Conservation (phyloP, 2,113 vertebrate genomes). For the Calyptomena viridis region DNA sequence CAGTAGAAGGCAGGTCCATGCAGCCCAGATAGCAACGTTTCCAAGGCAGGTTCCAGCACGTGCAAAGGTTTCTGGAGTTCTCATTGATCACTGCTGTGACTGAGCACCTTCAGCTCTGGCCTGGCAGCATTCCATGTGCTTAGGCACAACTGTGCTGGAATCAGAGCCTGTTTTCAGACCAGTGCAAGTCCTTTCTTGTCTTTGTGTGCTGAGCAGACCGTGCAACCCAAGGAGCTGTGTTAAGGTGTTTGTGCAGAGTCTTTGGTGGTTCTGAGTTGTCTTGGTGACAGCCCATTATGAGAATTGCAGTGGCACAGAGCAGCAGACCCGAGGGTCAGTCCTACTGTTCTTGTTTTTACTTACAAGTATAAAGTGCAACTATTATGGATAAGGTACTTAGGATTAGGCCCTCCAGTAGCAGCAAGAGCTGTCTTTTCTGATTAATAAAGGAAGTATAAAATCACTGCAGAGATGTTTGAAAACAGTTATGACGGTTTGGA, state of each 20-base stretch:
- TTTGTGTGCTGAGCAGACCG: neutral
- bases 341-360: neutral
- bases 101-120: neutral
- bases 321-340: neutral
- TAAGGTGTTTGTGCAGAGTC: neutral
- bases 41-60: neutral
- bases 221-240: neutral
- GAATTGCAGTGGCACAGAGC: neutral
- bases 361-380: neutral
- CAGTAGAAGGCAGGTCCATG: neutral
- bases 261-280: neutral
- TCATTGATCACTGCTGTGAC: accelerated
- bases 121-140: neutral
- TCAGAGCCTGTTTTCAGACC: neutral
- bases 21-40: neutral
- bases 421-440: neutral
- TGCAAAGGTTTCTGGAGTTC: neutral
- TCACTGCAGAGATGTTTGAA: neutral
- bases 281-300: slow-evolving; percentile 22
- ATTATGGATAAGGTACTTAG: neutral
- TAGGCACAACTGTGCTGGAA: neutral
- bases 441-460: neutral
- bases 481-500: neutral
- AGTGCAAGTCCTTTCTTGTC: neutral
- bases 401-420: neutral